phyloP scores from a whole-genome alignment of 2,888 invertebrate species.

The Lottia gigantea region DNA sequence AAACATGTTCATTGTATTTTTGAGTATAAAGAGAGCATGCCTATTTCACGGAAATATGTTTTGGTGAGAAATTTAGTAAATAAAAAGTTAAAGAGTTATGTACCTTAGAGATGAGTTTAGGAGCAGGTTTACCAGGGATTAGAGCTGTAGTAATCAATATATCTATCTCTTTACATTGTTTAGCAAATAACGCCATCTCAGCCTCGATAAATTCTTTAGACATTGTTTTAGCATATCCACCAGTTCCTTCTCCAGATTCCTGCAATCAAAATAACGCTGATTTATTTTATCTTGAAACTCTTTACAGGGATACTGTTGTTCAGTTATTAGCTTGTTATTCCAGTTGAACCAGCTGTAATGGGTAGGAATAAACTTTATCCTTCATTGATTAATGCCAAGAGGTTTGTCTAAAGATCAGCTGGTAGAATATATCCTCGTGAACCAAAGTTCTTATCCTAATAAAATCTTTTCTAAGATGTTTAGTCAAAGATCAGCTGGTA shows the following conservation, averaged over 20 bases:
- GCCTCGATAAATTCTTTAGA: slow-evolving; percentile 80
- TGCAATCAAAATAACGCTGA: slow-evolving; percentile 33
- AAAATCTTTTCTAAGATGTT: no score
- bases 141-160: slow-evolving; percentile 90
- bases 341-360: neutral
- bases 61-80: no score
- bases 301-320: neutral
- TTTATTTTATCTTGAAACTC: neutral
- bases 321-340: neutral
- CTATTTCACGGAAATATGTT: no score
- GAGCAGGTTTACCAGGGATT: slow-evolving; percentile 88
- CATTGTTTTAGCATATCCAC: slow-evolving; percentile 84
- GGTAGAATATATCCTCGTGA: no score
- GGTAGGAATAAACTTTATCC: no score
- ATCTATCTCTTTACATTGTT: slow-evolving; percentile 86
- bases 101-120: slow-evolving; percentile 82
- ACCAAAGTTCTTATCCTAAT: no score
- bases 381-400: no score
- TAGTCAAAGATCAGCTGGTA: no score
- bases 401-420: no score
- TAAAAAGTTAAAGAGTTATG: no score
- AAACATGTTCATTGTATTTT: no score
- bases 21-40: no score
- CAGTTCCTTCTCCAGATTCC: slow-evolving; percentile 74
- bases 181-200: slow-evolving; percentile 87